Evolutionary conservation across 2,113 vertebrate genomes (phyloP).

Genomic region (Bambusicola thoracicus): DNA sequence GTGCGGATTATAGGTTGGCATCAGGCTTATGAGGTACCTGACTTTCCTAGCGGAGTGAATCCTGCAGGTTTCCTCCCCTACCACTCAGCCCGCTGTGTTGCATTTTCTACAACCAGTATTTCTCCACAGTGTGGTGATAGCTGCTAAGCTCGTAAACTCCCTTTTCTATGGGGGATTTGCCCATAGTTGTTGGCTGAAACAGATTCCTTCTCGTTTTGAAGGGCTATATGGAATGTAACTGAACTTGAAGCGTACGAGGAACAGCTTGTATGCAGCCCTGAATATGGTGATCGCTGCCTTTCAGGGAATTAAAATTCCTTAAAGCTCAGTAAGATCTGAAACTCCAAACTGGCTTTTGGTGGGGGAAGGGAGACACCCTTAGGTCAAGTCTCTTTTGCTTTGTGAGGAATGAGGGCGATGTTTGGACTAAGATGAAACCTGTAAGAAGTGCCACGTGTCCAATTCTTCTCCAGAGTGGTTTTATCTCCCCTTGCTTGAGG

Average conservation of each 20-base stretch:
- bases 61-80: neutral
- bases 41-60: neutral
- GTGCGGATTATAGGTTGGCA: neutral
- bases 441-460: neutral
- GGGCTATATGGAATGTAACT: rapidly evolving
- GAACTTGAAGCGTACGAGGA: neutral
- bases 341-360: neutral
- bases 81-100: neutral
- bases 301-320: neutral
- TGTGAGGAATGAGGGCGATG: neutral
- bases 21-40: neutral
- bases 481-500: neutral
- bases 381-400: neutral
- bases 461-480: neutral
- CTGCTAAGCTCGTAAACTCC: neutral
- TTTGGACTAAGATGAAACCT: neutral
- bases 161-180: neutral
- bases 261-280: neutral
- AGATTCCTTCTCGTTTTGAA: neutral
- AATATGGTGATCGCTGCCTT: neutral
- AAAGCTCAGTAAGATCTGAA: neutral
- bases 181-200: neutral
- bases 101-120: neutral
- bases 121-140: neutral
- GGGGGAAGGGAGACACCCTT: neutral